Evolutionary conservation across 2,888 invertebrate genomes (phyloP), one percentile per base, ranked within the genome.

Genomic region (Tridacna crocea): DNA sequence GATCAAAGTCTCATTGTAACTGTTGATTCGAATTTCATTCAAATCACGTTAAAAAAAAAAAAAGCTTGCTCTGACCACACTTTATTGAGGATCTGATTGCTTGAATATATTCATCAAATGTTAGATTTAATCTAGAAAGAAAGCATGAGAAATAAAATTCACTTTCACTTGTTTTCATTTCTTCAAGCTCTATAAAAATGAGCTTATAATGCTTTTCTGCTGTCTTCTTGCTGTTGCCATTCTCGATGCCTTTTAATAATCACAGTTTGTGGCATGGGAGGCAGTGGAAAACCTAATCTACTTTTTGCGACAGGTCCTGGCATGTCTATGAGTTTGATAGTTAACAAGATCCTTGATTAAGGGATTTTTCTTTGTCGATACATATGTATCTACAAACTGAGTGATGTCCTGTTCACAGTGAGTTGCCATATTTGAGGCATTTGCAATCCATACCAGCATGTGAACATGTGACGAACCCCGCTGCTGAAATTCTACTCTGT

Each of bases 401-500:
- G 58, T 68, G 27, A 77, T 48, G 17, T 63, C 72, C 19, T 19
- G 19, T n/a, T 55, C 48, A 36, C 26, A 24, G n/a, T 70, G 11
- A 17, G 17, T 51, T 2, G 12, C 48, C 24, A 48, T 22, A 6
- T n/a, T 22, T 66, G 82, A 75, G 26, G 82, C 83, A 83, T 83
- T 60, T 55, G 24, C 19, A 8, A 65, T 19, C 88, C 86, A 88
- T 12, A 83, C 6, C 0, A 88, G 63, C 63, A 81, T 86, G 82
- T 77, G 84, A 24, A 84, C 75, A 75, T 84, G 88, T 26, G 86
- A 84, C 4, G 82, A 84, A 19, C 87, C 84, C 47, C 84, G 61
- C 27, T 85, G 82, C 60, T 88, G 87, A 79, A 88, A 88, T 72
- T 88, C 87, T 10, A 85, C 79, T 24, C 85, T 58, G 58, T 83